Percentiles rank a stretch among this genome's conserved stretches.
These are phyloP conservation scores for Petroica traversi DNA, from an alignment of 2,113 vertebrate species.

Conservation along the genomic window DNA sequence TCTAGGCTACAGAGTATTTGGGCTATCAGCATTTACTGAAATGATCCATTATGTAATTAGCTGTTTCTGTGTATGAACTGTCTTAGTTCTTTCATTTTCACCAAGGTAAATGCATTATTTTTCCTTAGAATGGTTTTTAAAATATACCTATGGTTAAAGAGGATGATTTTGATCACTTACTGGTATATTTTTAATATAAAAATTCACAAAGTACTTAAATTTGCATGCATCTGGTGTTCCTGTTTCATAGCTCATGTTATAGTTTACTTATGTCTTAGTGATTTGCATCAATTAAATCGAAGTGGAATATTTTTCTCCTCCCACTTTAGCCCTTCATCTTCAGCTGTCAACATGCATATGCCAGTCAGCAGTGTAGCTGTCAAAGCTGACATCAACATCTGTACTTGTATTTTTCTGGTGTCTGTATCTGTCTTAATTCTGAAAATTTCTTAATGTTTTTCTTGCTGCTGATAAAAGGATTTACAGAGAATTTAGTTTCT, in stretches of 20 bases:
- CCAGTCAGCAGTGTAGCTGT: conserved; percentile 63
- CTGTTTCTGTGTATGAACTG: not conserved
- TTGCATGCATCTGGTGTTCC: not conserved
- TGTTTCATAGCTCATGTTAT: conserved; percentile 43
- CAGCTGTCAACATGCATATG: conserved; percentile 63
- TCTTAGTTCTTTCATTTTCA: not conserved
- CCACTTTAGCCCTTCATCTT: conserved; percentile 57
- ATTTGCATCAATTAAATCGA: conserved; percentile 68
- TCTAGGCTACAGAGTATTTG: not conserved
- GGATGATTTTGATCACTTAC: not conserved
- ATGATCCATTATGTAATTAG: not conserved
- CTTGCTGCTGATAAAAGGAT: not conserved
- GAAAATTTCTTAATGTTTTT: conserved; percentile 34
- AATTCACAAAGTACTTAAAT: not conserved
- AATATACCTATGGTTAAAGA: not conserved
- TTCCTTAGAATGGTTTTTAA: not conserved
- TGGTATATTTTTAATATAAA: not conserved
- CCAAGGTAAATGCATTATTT: not conserved
- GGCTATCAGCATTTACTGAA: not conserved
- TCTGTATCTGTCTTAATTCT: conserved; percentile 45
- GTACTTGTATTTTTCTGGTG: conserved; percentile 38
- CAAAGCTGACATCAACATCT: conserved; percentile 71
- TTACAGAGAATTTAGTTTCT: not conserved
- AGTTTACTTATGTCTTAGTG: conserved; percentile 43
- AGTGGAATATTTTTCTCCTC: conserved; percentile 52